phyloP scores from a whole-genome alignment of 1,140 invertebrate species.

The Bombus affinis region DNA sequence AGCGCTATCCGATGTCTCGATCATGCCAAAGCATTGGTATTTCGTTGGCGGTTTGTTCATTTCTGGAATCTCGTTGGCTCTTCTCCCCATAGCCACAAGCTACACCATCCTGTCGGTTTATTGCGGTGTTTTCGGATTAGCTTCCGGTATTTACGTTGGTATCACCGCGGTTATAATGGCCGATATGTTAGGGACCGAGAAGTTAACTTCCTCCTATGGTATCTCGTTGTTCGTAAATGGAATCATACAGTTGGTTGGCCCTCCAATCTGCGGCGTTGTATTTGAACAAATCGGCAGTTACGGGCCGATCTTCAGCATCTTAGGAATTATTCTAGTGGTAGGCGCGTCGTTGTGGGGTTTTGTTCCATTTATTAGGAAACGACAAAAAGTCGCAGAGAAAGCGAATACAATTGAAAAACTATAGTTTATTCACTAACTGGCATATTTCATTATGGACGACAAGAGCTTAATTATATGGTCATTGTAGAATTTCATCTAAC shows the following conservation, averaged over 20 bases:
- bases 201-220: conserved; percentile 92
- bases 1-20: conserved; percentile 88
- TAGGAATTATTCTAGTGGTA: conserved; percentile 88
- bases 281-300: conserved; percentile 86
- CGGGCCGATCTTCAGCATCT: conserved; percentile 87
- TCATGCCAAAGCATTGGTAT: conserved; percentile 90
- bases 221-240: conserved; percentile 93
- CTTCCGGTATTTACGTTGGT: conserved; percentile 93
- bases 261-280: conserved; percentile 89
- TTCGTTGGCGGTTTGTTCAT: conserved; percentile 90
- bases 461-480: conserved; percentile 40
- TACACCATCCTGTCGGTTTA: conserved; percentile 85
- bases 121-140: conserved; percentile 90
- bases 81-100: conserved; percentile 86
- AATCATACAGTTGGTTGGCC: conserved; percentile 89
- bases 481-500: conserved; percentile 12
- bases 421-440: conserved; percentile 48
- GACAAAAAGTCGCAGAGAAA: conserved; percentile 72
- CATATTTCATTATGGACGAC: conserved; percentile 7
- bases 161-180: conserved; percentile 93
- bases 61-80: conserved; percentile 88
- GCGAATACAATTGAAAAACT: conserved; percentile 64
- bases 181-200: conserved; percentile 91
- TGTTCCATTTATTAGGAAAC: conserved; percentile 87
- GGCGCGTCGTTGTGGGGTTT: conserved; percentile 89